These are phyloP conservation scores for Mixornis gularis DNA, from an alignment of 2,113 vertebrate species.

Conservation along the genomic window DNA sequence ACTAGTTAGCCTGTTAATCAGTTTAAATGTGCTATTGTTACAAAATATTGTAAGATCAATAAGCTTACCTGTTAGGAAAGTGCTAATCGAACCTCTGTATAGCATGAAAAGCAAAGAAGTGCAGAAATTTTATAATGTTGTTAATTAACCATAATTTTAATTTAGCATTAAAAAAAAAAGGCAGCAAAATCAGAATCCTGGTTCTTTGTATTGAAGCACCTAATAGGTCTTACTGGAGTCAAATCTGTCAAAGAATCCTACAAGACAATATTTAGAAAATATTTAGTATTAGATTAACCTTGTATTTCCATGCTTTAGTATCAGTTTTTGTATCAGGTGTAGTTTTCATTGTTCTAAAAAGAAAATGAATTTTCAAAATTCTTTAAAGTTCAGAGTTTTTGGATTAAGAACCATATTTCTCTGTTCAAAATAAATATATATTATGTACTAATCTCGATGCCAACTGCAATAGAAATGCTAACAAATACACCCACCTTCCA, in stretches of 20 bases:
- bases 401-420: background rate
- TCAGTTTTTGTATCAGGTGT: background rate
- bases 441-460: background rate
- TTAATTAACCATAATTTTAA: background rate
- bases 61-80: background rate
- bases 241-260: background rate
- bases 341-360: background rate
- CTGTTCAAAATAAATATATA: background rate
- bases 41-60: conserved; percentile 17
- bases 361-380: background rate
- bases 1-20: background rate
- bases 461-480: background rate
- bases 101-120: background rate
- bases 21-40: conserved; percentile 32
- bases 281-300: background rate
- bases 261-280: background rate
- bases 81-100: background rate
- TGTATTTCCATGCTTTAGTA: background rate
- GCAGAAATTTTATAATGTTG: background rate
- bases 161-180: background rate
- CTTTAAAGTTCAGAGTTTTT: background rate
- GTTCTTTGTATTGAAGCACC: background rate
- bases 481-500: background rate
- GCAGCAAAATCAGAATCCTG: background rate
- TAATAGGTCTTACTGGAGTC: background rate